Evolutionary conservation across 2,797 vertebrate genomes (phyloP).

Genomic region (Malacoraja senta): DNA sequence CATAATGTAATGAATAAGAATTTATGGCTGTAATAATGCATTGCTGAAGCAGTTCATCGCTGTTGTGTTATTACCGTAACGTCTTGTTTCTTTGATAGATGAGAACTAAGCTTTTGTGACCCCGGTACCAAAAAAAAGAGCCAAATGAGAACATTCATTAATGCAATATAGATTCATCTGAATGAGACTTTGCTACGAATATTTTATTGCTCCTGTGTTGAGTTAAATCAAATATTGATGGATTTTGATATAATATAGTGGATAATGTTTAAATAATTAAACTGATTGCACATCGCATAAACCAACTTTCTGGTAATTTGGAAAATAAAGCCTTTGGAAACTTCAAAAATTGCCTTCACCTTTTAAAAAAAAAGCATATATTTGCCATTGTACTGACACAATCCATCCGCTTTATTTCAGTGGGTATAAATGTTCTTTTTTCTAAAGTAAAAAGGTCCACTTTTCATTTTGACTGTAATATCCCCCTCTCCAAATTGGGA

Average conservation of each 20-base stretch:
- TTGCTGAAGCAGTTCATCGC: slow-evolving; percentile 1
- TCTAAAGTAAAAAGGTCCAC: not conserved
- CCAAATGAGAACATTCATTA: slow-evolving; percentile 38
- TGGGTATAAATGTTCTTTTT: not conserved
- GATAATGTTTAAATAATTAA: slow-evolving; percentile 36
- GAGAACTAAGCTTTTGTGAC: slow-evolving; percentile 36
- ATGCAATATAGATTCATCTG: slow-evolving; percentile 33
- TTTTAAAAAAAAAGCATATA: not conserved
- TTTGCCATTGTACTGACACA: not conserved
- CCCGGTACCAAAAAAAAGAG: slow-evolving; percentile 32
- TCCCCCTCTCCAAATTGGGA: not conserved
- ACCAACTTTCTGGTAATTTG: not conserved
- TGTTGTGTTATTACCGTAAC: slow-evolving; percentile 33
- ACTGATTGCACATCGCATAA: not conserved
- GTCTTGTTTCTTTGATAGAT: slow-evolving; percentile 37
- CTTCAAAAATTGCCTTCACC: not conserved
- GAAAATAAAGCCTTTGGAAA: slow-evolving; percentile 17
- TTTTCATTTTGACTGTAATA: slow-evolving; percentile 1
- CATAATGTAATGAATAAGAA: slow-evolving; percentile 37
- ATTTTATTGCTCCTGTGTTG: not conserved
- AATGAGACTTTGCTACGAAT: slow-evolving; percentile 16
- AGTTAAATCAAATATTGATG: slow-evolving; percentile 35
- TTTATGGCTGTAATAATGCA: slow-evolving; percentile 35
- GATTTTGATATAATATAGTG: slow-evolving; percentile 21
- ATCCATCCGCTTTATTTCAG: not conserved